phyloP scores from a whole-genome alignment of 2,888 invertebrate genomes.

The Xestia xanthographa region DNA sequence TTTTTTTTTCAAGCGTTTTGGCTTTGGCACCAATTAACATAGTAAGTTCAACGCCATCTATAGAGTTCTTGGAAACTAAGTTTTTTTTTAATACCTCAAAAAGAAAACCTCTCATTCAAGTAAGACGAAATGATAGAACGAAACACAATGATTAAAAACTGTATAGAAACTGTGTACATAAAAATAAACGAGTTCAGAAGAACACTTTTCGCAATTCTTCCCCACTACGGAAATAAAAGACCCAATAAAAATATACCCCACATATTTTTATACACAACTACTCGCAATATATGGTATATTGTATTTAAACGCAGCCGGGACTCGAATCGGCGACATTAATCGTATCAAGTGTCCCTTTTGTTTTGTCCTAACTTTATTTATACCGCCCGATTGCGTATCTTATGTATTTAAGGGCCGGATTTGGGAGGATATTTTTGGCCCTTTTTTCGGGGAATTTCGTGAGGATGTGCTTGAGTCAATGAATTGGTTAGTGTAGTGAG shows the following conservation, averaged over 20 bases:
- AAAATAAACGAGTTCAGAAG: background rate
- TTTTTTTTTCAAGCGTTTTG: too few species aligned
- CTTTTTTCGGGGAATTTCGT: conserved; percentile 17
- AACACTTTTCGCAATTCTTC: background rate
- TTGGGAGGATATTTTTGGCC: conserved; percentile 51
- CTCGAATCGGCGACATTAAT: conserved; percentile 76
- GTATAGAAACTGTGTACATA: background rate
- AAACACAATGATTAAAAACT: background rate
- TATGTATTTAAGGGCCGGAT: conserved; percentile 70
- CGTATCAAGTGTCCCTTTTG: conserved; percentile 77
- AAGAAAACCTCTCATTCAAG: too few species aligned
- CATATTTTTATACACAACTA: conserved; percentile 59
- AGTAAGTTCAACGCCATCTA: too few species aligned
- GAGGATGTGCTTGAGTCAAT: conserved; percentile 21
- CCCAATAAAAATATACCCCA: conserved; percentile 32
- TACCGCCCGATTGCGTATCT: conserved; percentile 73
- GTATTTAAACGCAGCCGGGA: conserved; percentile 69
- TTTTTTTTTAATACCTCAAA: too few species aligned
- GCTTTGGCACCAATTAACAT: too few species aligned
- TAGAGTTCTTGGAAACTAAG: too few species aligned
- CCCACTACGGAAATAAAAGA: conserved; percentile 31
- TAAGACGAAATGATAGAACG: background rate
- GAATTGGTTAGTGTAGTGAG: conserved; percentile 1
- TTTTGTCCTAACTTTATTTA: conserved; percentile 84
- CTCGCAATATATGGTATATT: conserved; percentile 65